Evolutionary conservation across 2,797 vertebrate genomes (phyloP), one percentile per base, ranked within the genome.

Genomic region (Miichthys miiuy): DNA sequence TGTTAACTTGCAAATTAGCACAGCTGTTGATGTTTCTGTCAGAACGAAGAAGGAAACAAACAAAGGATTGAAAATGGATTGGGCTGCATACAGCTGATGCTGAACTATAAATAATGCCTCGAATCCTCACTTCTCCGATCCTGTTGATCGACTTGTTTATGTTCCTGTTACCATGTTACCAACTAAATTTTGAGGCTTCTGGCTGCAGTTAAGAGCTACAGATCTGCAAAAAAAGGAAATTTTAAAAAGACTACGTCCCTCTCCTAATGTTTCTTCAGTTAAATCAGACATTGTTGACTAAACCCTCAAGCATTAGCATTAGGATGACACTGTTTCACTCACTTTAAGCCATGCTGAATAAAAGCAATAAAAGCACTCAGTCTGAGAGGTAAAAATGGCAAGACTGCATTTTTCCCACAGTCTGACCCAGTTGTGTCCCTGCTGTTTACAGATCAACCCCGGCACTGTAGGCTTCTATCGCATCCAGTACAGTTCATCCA

Each of bases 401-500:
- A 68, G 21, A 41, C 13, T 10, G 1, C 1, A 7, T 51, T 17
- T 21, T 50, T 1, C 16, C 30, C 38, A 20, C 75, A 57, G 74
- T 58, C 54, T 86, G 75, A 90, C 56, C 71, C 67, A 48, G 41
- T 54, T 72, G 64, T 72, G 50, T 80, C 62, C 38, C 41, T 68
- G 60, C 68, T 75, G 75, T 67, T 91, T 87, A 23, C 93, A 99
- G 98, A 92, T 99, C 81, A 99, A 99, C 91, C 96, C 97, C n/a
- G 98, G 98, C 68, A 99, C 98, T 0, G 97, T 99, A 72, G 98
- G 98, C 42, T 99, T 99, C 89, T 99, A 98, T 79, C 96, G 98
- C 46, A 97, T 98, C 47, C 97, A 99, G 81, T 99, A 99, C 91
- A 99, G 97, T 93, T 93, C 97, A 0, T 73, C 94, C 86, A 98